Percentiles rank a stretch among this genome's conserved stretches.
These are phyloP conservation scores for Amphimedon queenslandica DNA, from an alignment of 37 sponge, comb jelly and placozoan genomes.

Conservation along the genomic window DNA sequence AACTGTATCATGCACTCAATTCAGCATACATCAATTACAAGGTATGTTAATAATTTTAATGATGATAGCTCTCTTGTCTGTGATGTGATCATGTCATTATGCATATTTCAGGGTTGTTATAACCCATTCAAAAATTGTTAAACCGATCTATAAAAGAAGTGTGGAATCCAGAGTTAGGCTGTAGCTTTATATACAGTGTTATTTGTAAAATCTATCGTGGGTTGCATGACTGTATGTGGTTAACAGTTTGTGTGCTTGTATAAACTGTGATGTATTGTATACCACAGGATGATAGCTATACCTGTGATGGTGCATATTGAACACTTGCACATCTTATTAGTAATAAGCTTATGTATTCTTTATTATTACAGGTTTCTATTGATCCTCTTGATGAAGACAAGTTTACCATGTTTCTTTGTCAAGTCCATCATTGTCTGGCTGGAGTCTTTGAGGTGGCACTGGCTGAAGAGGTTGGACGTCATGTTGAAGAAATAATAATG, in stretches of 20 bases:
- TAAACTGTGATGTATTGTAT: no score
- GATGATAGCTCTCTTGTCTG: no score
- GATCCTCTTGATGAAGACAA: slow-evolving; percentile 41
- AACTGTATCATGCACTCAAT: slow-evolving; percentile 49
- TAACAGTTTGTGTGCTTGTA: no score
- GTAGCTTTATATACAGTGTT: no score
- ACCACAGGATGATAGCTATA: not conserved
- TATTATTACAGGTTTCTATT: slow-evolving; percentile 40
- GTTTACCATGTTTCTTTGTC: slow-evolving; percentile 50
- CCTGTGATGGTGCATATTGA: not conserved
- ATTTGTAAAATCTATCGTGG: no score
- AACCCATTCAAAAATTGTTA: not conserved
- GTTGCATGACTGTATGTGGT: no score
- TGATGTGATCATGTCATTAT: not conserved
- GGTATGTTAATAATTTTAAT: slow-evolving; percentile 30
- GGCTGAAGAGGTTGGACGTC: slow-evolving; percentile 45
- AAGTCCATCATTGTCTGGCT: slow-evolving; percentile 35
- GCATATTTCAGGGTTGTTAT: not conserved
- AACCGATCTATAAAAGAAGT: no score
- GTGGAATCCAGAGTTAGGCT: no score
- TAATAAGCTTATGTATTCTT: no score
- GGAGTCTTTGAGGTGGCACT: slow-evolving; percentile 54
- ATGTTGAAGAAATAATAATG: slow-evolving; percentile 60
- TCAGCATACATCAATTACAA: slow-evolving; percentile 64
- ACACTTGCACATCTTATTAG: no score